Evolutionary conservation across 1,140 invertebrate genomes (phyloP).

Genomic region (Aphaenogaster rudis): DNA sequence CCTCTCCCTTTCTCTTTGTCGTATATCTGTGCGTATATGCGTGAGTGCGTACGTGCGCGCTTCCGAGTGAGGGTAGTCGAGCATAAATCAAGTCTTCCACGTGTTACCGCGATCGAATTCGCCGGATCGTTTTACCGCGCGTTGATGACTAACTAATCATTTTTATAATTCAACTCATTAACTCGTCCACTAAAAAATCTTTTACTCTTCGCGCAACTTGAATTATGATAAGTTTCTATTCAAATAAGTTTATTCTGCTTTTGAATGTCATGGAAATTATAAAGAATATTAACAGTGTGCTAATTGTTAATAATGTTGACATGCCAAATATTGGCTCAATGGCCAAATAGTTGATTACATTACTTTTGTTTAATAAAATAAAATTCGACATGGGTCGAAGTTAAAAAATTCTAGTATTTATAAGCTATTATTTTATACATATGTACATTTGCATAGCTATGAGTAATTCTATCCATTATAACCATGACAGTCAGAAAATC

Average conservation of each 20-base stretch:
- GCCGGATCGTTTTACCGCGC: conserved; percentile 37
- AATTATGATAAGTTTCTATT: not conserved
- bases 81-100: conserved; percentile 50
- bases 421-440: conserved; percentile 8
- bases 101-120: conserved; percentile 39
- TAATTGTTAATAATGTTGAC: not conserved
- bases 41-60: conserved; percentile 7
- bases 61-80: conserved; percentile 19
- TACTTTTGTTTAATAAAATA: not conserved
- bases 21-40: not conserved
- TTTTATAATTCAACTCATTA: conserved; percentile 48
- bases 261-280: not conserved
- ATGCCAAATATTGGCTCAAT: not conserved
- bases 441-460: not conserved
- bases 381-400: not conserved
- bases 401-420: not conserved
- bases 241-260: not conserved
- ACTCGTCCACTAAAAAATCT: not conserved
- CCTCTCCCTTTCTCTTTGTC: conserved; percentile 17
- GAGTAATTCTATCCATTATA: not conserved
- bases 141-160: conserved; percentile 27
- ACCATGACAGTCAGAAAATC: not conserved
- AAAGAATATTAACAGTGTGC: not conserved
- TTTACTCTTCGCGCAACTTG: not conserved
- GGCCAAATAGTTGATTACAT: not conserved